phyloP scores from a whole-genome alignment of 2,888 invertebrate genomes.

The Meteorus colon region DNA sequence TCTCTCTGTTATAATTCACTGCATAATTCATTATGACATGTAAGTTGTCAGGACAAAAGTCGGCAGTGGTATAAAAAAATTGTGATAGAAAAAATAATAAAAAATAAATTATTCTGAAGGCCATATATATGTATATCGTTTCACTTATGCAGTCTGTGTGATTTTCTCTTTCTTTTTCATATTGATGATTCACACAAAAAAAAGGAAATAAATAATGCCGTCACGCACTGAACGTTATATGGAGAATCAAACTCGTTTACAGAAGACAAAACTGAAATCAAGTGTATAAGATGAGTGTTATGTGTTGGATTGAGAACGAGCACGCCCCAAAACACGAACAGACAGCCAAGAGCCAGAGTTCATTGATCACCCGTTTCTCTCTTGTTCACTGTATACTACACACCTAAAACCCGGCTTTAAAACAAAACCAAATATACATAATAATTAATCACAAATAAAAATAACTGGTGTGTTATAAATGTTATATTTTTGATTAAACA shows the following conservation, averaged over 20 bases:
- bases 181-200: conserved; percentile 8
- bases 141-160: background rate
- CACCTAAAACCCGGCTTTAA: conserved; percentile 49
- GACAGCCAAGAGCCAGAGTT: conserved; percentile 59
- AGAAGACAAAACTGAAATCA: conserved; percentile 27
- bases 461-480: background rate
- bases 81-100: background rate
- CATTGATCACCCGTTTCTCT: conserved; percentile 62
- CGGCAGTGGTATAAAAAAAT: background rate
- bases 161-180: background rate
- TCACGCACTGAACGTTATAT: background rate
- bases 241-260: background rate
- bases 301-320: conserved; percentile 46
- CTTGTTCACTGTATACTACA: conserved; percentile 22
- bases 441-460: conserved; percentile 15
- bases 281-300: conserved; percentile 30
- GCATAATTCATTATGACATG: background rate
- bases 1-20: background rate
- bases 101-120: conserved; percentile 8
- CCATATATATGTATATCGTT: conserved; percentile 14
- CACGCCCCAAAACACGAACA: conserved; percentile 64
- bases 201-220: background rate
- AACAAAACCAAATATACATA: conserved; percentile 8
- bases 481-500: background rate
- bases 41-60: background rate